These are phyloP conservation scores for Sebastes minor DNA, from an alignment of 2,797 vertebrate species.

Conservation along the genomic window DNA sequence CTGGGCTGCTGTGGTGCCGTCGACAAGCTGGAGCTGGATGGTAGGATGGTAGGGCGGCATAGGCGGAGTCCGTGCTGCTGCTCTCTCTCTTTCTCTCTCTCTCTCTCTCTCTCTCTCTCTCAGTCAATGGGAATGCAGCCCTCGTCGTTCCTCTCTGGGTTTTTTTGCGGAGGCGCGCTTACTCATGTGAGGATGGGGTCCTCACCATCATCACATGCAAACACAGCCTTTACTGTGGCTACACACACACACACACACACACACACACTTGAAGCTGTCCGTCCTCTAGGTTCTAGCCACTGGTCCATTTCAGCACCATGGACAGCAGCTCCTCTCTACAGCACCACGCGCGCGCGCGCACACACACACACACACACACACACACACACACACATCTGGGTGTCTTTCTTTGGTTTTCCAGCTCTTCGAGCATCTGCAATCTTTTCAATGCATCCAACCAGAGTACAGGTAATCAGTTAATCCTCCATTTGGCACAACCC, in stretches of 20 bases:
- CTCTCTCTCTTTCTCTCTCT: constrained; percentile 12
- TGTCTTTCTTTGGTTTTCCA: not conserved
- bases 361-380: too few relatives aligned
- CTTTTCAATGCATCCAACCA: not conserved
- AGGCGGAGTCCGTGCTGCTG: constrained; percentile 69
- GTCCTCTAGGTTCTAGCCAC: not conserved
- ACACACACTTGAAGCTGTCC: not conserved
- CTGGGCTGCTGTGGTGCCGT: constrained; percentile 54
- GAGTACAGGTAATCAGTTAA: not conserved
- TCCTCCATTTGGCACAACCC: not conserved
- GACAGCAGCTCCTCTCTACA: constrained; percentile 46
- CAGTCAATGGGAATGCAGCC: constrained; percentile 68
- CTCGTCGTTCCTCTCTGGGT: constrained; percentile 25
- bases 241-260: too few relatives aligned
- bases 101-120: constrained; percentile 14
- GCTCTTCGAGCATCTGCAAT: not conserved
- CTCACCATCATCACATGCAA: constrained; percentile 40
- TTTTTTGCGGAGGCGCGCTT: constrained; percentile 60
- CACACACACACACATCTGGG: too few relatives aligned
- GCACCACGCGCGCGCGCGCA: too few relatives aligned
- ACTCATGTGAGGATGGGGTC: constrained; percentile 70
- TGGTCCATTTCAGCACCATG: constrained; percentile 62
- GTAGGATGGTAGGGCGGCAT: constrained; percentile 26
- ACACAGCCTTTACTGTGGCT: not conserved
- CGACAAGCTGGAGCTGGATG: constrained; percentile 60